phyloP scores from a whole-genome alignment of 2,888 invertebrate genomes.

The Orchestes rusci region DNA sequence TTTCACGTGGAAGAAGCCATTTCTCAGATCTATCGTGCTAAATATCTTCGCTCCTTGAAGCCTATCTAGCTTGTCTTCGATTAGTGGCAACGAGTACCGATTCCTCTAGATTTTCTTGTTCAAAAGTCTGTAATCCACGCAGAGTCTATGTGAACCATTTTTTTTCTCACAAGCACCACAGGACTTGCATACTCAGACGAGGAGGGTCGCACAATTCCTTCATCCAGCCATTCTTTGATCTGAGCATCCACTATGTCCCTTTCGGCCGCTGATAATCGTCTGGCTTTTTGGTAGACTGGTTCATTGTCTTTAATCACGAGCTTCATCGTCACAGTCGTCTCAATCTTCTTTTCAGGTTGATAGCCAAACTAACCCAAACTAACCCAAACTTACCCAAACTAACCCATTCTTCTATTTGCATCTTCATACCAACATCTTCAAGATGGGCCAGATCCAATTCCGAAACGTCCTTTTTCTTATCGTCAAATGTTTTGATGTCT shows the following conservation, averaged over 20 bases:
- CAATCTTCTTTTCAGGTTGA: slow-evolving; percentile 3
- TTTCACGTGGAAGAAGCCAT: slow-evolving; percentile 32
- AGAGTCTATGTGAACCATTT: no score
- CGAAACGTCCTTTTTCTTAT: no score
- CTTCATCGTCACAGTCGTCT: not conserved
- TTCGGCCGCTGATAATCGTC: slow-evolving; percentile 25
- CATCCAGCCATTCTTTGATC: slow-evolving; percentile 22
- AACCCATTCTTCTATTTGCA: no score
- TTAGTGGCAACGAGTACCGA: slow-evolving; percentile 25
- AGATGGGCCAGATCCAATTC: no score
- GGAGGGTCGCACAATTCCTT: slow-evolving; percentile 26
- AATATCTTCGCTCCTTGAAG: slow-evolving; percentile 18
- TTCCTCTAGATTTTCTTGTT: slow-evolving; percentile 26
- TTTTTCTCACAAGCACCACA: no score
- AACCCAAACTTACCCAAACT: no score
- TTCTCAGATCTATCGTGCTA: no score
- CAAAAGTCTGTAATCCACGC: no score
- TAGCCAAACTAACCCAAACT: no score
- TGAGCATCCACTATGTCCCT: slow-evolving; percentile 22
- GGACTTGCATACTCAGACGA: no score
- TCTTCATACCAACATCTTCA: no score
- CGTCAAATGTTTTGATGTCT: no score
- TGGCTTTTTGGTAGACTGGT: slow-evolving; percentile 20
- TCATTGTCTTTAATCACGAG: slow-evolving; percentile 15
- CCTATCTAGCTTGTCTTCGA: slow-evolving; percentile 20